Evolutionary conservation across 1,140 invertebrate genomes (phyloP).

Genomic region (Metopolophium dirhodum): DNA sequence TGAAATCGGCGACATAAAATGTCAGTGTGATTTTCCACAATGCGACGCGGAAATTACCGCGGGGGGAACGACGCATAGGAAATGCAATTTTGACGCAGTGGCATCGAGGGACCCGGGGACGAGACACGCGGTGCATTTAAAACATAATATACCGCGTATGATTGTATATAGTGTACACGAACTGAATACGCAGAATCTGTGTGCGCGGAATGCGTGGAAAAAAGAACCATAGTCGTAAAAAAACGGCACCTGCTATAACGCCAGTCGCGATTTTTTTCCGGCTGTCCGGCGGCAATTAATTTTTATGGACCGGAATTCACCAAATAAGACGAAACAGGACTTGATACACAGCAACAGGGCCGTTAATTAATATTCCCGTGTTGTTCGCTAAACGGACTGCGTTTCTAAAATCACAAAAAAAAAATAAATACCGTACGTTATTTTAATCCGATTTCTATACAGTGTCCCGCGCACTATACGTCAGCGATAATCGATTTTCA

Average conservation of each 20-base stretch:
- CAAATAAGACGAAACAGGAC: constrained; percentile 23
- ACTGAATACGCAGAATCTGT: neutral
- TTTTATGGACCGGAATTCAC: neutral
- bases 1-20: neutral
- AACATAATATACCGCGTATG: neutral
- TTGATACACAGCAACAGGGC: neutral
- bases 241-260: constrained; percentile 44
- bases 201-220: neutral
- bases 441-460: constrained; percentile 19
- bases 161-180: neutral
- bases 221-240: neutral
- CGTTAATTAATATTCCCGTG: constrained; percentile 40
- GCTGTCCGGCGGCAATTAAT: neutral
- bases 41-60: neutral
- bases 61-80: neutral
- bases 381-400: constrained; percentile 21
- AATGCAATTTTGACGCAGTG: neutral
- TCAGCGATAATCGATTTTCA: constrained; percentile 13
- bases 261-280: neutral
- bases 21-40: neutral
- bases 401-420: constrained; percentile 14
- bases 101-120: neutral
- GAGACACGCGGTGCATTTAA: neutral
- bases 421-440: neutral
- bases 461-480: neutral